These are phyloP conservation scores for Lophius americanus DNA, from an alignment of 2,797 vertebrate genomes.

Conservation along the genomic window DNA sequence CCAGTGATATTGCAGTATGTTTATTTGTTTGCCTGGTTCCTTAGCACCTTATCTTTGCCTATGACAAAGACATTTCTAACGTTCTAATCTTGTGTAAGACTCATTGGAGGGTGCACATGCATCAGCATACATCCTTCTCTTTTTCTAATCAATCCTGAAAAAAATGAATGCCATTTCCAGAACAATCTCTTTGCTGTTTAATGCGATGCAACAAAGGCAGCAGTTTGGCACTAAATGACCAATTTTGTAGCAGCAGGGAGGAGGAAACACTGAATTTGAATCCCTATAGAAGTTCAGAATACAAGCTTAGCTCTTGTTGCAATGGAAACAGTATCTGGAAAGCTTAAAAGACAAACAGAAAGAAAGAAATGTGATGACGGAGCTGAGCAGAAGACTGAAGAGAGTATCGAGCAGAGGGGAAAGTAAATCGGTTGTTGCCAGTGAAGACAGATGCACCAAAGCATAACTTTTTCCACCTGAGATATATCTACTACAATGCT, in stretches of 20 bases:
- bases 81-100: conserved; percentile 20
- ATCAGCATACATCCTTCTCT: conserved; percentile 17
- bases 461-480: conserved; percentile 15
- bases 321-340: conserved; percentile 46
- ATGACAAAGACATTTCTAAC: conserved; percentile 19
- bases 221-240: conserved; percentile 42
- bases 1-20: conserved; percentile 22
- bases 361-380: conserved; percentile 22
- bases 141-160: conserved; percentile 33
- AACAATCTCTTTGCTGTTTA: conserved; percentile 39
- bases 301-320: conserved; percentile 36
- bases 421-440: conserved; percentile 2
- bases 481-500: not conserved
- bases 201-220: conserved; percentile 14
- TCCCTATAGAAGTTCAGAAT: conserved; percentile 58
- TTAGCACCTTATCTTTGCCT: conserved; percentile 35
- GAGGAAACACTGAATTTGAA: conserved; percentile 48
- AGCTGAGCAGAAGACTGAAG: conserved; percentile 21
- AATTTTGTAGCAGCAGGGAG: conserved; percentile 39
- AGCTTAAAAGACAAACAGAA: conserved; percentile 41
- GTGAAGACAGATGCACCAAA: conserved; percentile 11
- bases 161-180: conserved; percentile 37
- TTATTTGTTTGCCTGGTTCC: conserved; percentile 24
- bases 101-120: conserved; percentile 25
- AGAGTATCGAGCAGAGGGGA: conserved; percentile 19